Evolutionary conservation across 2,797 vertebrate species (phyloP).

Genomic region (Melopsittacus undulatus): DNA sequence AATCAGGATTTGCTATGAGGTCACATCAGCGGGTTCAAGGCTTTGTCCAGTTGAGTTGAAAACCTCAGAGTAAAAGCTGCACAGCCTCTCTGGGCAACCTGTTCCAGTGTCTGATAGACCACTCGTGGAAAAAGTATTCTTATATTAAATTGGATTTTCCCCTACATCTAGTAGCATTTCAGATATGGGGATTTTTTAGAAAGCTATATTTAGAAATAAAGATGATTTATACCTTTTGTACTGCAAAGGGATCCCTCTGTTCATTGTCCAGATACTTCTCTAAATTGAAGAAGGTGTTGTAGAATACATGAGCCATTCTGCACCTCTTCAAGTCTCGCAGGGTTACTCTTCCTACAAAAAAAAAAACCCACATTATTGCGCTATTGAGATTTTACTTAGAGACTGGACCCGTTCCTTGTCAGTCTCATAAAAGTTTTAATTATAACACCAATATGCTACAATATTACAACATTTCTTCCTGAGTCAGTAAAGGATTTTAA

Average conservation of each 20-base stretch:
- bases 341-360: slow-evolving; percentile 88
- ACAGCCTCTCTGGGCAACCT: not conserved
- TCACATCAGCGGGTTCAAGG: not conserved
- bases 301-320: slow-evolving; percentile 97
- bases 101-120: not conserved
- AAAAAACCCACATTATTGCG: not conserved
- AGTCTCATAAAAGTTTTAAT: not conserved
- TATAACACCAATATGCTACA: not conserved
- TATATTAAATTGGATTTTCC: not conserved
- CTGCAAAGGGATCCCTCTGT: slow-evolving; percentile 97
- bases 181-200: not conserved
- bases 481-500: not conserved
- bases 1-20: not conserved
- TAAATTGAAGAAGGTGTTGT: slow-evolving; percentile 98
- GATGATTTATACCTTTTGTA: slow-evolving; percentile 90
- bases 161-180: not conserved
- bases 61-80: not conserved
- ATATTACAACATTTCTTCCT: not conserved
- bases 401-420: not conserved
- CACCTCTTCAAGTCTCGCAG: slow-evolving; percentile 94
- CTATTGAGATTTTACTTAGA: not conserved
- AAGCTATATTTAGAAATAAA: not conserved
- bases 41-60: not conserved
- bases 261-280: slow-evolving; percentile 99
- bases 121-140: not conserved